These are phyloP conservation scores for Dryadula phaetusa DNA, from an alignment of 2,888 invertebrate genomes.

Conservation along the genomic window DNA sequence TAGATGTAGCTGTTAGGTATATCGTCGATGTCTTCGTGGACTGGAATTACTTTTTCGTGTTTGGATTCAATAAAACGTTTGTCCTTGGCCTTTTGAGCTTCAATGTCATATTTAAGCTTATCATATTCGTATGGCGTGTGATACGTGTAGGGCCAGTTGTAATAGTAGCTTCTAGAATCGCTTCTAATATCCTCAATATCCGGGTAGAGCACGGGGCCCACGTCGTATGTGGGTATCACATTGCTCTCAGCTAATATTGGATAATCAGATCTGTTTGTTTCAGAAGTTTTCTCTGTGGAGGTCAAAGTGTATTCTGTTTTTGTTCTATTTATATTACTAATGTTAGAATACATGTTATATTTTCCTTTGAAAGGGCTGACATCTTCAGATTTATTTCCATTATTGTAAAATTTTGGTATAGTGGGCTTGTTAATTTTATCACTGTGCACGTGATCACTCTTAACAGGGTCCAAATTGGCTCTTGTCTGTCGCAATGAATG, in stretches of 20 bases:
- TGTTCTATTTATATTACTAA: not conserved
- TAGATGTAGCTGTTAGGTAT: slow-evolving; percentile 47
- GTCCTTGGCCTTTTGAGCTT: slow-evolving; percentile 65
- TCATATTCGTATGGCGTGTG: slow-evolving; percentile 66
- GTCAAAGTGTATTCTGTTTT: not conserved
- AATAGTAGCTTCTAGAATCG: slow-evolving; percentile 58
- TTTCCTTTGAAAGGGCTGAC: not conserved
- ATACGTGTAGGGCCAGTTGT: slow-evolving; percentile 66
- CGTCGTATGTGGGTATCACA: slow-evolving; percentile 47
- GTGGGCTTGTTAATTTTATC: slow-evolving; percentile 53
- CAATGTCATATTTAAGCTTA: slow-evolving; percentile 54
- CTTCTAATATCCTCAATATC: slow-evolving; percentile 70
- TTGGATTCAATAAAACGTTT: slow-evolving; percentile 59
- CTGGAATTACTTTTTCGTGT: slow-evolving; percentile 61
- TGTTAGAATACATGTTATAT: not conserved
- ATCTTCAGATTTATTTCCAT: not conserved
- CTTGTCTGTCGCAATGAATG: slow-evolving; percentile 56
- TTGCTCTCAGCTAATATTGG: slow-evolving; percentile 40
- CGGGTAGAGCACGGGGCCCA: slow-evolving; percentile 53
- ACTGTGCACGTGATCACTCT: slow-evolving; percentile 56
- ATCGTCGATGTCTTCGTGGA: slow-evolving; percentile 64
- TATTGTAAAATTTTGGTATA: slow-evolving; percentile 7
- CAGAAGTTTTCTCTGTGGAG: not conserved
- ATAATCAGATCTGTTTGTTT: slow-evolving; percentile 19
- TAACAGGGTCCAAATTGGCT: slow-evolving; percentile 53